Evolutionary conservation across 92 coral and sea anemone genomes (phyloP).

Genomic region (Actinernus sp.): DNA sequence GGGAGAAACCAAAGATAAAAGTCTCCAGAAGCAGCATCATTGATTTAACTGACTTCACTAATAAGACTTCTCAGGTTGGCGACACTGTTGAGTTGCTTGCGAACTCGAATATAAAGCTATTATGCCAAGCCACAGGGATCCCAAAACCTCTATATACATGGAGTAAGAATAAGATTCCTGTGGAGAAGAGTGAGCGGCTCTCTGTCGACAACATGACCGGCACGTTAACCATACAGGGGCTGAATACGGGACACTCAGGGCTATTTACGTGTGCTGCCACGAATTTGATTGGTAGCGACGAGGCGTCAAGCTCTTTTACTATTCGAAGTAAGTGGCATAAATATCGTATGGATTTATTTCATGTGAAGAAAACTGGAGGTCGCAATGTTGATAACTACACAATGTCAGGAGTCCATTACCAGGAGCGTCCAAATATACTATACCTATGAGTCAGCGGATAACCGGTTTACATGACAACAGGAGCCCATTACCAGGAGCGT

Average conservation of each 20-base stretch:
- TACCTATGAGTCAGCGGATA: too few relatives aligned
- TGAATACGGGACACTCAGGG: constrained; percentile 30
- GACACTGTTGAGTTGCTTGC: constrained; percentile 12
- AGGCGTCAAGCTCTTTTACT: constrained; percentile 30
- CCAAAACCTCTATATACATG: constrained; percentile 75
- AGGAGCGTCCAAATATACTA: too few relatives aligned
- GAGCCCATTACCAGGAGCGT: too few relatives aligned
- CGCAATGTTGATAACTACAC: too few relatives aligned
- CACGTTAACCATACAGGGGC: constrained; percentile 18
- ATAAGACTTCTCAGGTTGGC: constrained; percentile 1
- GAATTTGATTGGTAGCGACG: constrained; percentile 54
- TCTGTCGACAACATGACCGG: constrained; percentile 32
- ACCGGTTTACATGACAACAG: too few relatives aligned
- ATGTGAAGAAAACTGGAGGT: too few relatives aligned
- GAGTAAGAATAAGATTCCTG: constrained; percentile 42
- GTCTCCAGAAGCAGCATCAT: constrained; percentile 1
- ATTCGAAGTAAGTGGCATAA: constrained; percentile 47
- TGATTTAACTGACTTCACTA: not conserved
- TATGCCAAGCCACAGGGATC: constrained; percentile 74
- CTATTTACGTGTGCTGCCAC: constrained; percentile 42
- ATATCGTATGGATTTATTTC: too few relatives aligned
- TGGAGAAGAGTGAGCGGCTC: constrained; percentile 12
- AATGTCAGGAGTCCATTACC: too few relatives aligned
- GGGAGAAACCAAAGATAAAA: constrained; percentile 15
- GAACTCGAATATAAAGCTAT: constrained; percentile 33